Base-by-base conservation (phyloP, 2,888 invertebrate species). In the Invenusta paracnida region DNA sequence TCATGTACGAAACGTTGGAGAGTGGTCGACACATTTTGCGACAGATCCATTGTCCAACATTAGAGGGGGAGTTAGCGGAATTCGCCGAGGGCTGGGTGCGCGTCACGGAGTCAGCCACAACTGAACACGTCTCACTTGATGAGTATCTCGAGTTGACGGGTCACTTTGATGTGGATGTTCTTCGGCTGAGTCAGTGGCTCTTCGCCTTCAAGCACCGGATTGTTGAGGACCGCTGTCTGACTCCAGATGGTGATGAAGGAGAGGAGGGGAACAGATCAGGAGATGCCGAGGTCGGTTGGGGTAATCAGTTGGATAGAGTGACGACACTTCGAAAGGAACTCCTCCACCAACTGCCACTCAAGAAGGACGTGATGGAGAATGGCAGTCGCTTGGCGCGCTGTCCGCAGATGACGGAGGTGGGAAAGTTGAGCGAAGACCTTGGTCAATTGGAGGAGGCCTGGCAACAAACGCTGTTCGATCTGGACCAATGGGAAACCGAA, bases 401-500 rank as follows among this genome's bases (percentile, higher is more conserved):
- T 25, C 2, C 27, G 25, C 73, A 73, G 73, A 73, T 73, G 73
- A n/a, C n/a, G n/a, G 73, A 73, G 5, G 73, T 5, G 2, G 2
- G 23, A 5, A 73, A 73, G 23, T 23, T 73, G 73, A 23, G 23
- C 73, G 73, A 73, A 73, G 23, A 73, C 23, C 73, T 73, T 5
- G 73, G 73, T 73, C 73, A 73, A 73, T 23, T 73, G 11, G 73
- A 73, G 25, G 73, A 73, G 73, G 73, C 73, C 73, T 73, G 73
- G 73, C 73, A 73, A 23, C 73, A 73, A 23, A 23, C 23, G 17
- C 5, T 25, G 27, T 73, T 23, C 23, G 73, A 73, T 13, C 11
- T 73, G 11, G 73, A 73, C 27, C 23, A 73, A 73, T n/a, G 5
- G 25, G 73, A 73, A 23, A 23, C 73, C 2, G 73, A 23, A 13